A percentile compares a stretch with the other conserved stretches of the same genome.
These are phyloP conservation scores for Drosophila hawaiiensis DNA, from an alignment of 2,888 invertebrate species.

Conservation along the genomic window DNA sequence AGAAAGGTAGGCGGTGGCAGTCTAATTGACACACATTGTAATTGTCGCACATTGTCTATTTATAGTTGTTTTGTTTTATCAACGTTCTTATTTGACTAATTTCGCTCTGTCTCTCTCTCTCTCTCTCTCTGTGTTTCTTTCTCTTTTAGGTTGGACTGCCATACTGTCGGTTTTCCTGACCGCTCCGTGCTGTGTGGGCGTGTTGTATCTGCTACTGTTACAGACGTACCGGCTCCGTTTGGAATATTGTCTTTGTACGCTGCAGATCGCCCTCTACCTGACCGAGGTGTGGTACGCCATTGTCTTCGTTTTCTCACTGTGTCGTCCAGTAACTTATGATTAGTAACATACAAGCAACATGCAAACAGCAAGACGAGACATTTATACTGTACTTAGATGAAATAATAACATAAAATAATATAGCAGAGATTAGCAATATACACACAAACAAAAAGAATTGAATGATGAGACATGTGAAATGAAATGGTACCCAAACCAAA, in stretches of 20 bases:
- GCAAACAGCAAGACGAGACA: slow-evolving; percentile 41
- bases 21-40: slow-evolving; percentile 15
- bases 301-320: slow-evolving; percentile 88
- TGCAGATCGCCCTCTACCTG: slow-evolving; percentile 93
- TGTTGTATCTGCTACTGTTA: slow-evolving; percentile 94
- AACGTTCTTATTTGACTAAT: slow-evolving; percentile 26
- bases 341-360: slow-evolving; percentile 67
- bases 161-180: slow-evolving; percentile 92
- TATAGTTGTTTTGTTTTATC: slow-evolving; percentile 51
- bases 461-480: slow-evolving; percentile 38
- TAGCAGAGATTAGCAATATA: slow-evolving; percentile 60
- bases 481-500: slow-evolving; percentile 44
- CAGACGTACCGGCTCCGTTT: slow-evolving; percentile 94
- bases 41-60: slow-evolving; percentile 37
- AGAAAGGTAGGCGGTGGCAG: slow-evolving; percentile 77
- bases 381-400: slow-evolving; percentile 41
- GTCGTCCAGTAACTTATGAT: slow-evolving; percentile 87
- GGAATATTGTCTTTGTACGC: slow-evolving; percentile 94
- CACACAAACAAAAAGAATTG: slow-evolving; percentile 46
- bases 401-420: slow-evolving; percentile 19
- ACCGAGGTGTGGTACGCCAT: slow-evolving; percentile 87
- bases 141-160: slow-evolving; percentile 89
- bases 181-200: slow-evolving; percentile 92
- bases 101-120: slow-evolving; percentile 22
- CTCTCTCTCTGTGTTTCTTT: slow-evolving; percentile 58